Conservation (phyloP, 2,797 vertebrate genomes). For the Hyperoplus immaculatus region DNA sequence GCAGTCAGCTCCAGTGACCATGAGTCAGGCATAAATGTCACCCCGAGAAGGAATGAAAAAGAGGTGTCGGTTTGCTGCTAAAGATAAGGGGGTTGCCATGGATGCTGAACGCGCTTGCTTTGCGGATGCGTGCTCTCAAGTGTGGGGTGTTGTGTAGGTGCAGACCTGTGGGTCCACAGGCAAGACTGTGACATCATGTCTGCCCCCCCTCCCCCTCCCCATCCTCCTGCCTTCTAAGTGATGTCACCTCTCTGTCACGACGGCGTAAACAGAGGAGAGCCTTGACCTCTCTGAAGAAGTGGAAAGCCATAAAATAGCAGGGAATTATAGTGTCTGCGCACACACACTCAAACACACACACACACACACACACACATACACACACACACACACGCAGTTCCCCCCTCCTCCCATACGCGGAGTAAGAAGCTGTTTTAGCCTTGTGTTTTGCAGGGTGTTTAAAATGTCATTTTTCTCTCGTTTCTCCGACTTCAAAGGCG, state of each 20-base stretch:
- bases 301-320: slow-evolving; percentile 64
- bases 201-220: slow-evolving; percentile 23
- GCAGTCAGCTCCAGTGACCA: slow-evolving; percentile 66
- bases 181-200: slow-evolving; percentile 77
- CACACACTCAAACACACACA: background rate
- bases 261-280: slow-evolving; percentile 60
- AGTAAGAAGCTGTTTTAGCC: slow-evolving; percentile 79
- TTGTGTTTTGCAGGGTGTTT: slow-evolving; percentile 85
- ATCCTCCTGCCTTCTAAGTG: slow-evolving; percentile 44
- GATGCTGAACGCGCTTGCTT: slow-evolving; percentile 16
- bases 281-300: slow-evolving; percentile 68
- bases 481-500: slow-evolving; percentile 84
- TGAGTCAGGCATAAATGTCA: slow-evolving; percentile 73
- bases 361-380: slow-evolving; percentile 20
- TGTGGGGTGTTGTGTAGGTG: slow-evolving; percentile 6
- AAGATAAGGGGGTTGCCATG: slow-evolving; percentile 50
- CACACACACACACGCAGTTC: slow-evolving; percentile 19
- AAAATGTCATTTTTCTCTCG: slow-evolving; percentile 86
- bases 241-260: slow-evolving; percentile 73
- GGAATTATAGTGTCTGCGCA: slow-evolving; percentile 50
- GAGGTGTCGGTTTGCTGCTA: slow-evolving; percentile 53
- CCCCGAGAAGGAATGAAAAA: slow-evolving; percentile 47
- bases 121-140: slow-evolving; percentile 30
- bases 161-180: slow-evolving; percentile 56
- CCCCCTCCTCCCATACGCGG: slow-evolving; percentile 37